Conservation (phyloP, 2,888 invertebrate species). For the Xanthia icteritia region DNA sequence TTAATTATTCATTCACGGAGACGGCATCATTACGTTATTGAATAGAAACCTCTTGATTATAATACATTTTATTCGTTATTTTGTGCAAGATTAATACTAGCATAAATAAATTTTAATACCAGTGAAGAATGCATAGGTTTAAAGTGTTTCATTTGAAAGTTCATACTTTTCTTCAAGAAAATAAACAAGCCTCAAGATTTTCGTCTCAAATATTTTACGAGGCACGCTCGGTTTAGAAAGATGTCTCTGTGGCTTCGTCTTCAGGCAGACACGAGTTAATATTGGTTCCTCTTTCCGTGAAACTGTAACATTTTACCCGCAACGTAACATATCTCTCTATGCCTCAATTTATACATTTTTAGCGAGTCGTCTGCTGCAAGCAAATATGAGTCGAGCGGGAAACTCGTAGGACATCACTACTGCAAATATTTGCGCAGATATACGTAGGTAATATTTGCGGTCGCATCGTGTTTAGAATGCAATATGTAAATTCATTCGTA, state of each 20-base stretch:
- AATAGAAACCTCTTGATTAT: conserved; percentile 41
- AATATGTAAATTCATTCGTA: conserved; percentile 83
- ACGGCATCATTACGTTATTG: conserved; percentile 22
- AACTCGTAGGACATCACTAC: conserved; percentile 43
- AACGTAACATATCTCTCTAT: conserved; percentile 7
- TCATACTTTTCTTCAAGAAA: neutral
- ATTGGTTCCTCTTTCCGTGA: conserved; percentile 32
- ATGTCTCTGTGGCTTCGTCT: conserved; percentile 14
- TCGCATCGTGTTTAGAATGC: conserved; percentile 75
- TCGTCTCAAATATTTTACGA: conserved; percentile 21
- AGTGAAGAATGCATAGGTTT: neutral
- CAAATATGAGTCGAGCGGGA: conserved; percentile 36
- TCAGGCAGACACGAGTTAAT: conserved; percentile 34
- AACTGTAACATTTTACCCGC: conserved; percentile 36
- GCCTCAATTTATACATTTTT: conserved; percentile 53
- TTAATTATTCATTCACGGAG: conserved; percentile 36
- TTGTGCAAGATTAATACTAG: conserved; percentile 9
- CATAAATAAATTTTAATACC: neutral
- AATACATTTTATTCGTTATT: conserved; percentile 22
- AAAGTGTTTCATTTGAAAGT: neutral
- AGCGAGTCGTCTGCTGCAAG: conserved; percentile 33
- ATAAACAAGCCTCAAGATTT: conserved; percentile 18
- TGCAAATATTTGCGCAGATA: conserved; percentile 58
- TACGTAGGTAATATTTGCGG: conserved; percentile 58
- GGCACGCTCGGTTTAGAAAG: conserved; percentile 23